Conservation (phyloP, 2,797 vertebrate genomes). For the Chaenodraco wilsoni region DNA sequence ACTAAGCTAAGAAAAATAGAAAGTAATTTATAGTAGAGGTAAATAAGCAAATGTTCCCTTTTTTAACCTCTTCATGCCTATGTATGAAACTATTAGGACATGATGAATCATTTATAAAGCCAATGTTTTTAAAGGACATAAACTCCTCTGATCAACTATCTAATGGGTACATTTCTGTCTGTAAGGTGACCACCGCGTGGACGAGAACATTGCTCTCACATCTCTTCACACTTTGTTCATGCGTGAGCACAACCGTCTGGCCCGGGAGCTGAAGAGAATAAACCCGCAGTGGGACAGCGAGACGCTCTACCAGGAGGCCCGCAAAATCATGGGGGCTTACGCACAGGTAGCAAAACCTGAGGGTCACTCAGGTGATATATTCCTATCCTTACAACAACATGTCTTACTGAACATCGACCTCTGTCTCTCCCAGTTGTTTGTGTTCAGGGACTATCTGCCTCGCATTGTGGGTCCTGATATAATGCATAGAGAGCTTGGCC, state of each 20-base stretch:
- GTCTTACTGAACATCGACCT: not conserved
- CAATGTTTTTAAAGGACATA: not conserved
- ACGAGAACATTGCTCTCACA: constrained; percentile 88
- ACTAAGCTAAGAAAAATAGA: not conserved
- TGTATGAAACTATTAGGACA: not conserved
- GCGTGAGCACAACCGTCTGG: constrained; percentile 91
- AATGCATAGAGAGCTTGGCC: constrained; percentile 71
- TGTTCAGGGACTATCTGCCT: constrained; percentile 89
- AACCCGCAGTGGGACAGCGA: constrained; percentile 91
- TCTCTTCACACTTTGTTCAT: constrained; percentile 88
- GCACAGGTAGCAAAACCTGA: constrained; percentile 81
- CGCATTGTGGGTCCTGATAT: constrained; percentile 83
- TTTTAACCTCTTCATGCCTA: not conserved
- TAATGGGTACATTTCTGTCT: constrained; percentile 6
- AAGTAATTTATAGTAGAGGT: not conserved
- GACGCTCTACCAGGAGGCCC: constrained; percentile 88
- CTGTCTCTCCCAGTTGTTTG: constrained; percentile 83
- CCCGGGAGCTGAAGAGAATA: constrained; percentile 75
- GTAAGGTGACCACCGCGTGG: constrained; percentile 87
- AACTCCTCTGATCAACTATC: not conserved
- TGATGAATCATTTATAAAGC: not conserved
- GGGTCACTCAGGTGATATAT: not conserved
- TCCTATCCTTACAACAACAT: not conserved
- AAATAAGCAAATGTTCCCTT: not conserved
- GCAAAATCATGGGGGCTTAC: constrained; percentile 89